These are phyloP conservation scores for Spilarctia lutea DNA, from an alignment of 2,888 invertebrate species.

Conservation along the genomic window DNA sequence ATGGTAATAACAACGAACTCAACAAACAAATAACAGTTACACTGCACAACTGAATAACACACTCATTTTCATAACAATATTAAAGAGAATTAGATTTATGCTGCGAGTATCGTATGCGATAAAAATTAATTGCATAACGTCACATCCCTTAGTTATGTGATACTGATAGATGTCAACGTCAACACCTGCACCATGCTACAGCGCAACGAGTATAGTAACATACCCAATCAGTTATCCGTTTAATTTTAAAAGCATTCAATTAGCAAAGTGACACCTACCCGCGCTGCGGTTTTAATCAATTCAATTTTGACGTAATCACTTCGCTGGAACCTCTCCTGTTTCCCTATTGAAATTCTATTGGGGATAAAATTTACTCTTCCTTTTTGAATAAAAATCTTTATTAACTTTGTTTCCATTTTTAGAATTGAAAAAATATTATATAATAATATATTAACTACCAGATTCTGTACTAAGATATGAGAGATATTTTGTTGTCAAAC, in stretches of 20 bases:
- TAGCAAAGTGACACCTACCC: not conserved
- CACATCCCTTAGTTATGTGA: too few relatives aligned
- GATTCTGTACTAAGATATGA: not conserved
- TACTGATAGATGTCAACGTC: too few relatives aligned
- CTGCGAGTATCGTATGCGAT: too few relatives aligned
- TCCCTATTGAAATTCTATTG: not conserved
- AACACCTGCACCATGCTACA: too few relatives aligned
- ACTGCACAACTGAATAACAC: too few relatives aligned
- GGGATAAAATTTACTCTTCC: not conserved
- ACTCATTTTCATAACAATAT: too few relatives aligned
- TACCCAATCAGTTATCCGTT: not conserved
- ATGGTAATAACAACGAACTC: too few relatives aligned
- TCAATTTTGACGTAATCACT: not conserved
- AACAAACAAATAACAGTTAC: too few relatives aligned
- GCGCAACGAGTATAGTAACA: too few relatives aligned
- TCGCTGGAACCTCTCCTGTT: not conserved
- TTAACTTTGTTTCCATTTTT: not conserved
- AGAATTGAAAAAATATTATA: not conserved
- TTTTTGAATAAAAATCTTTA: not conserved
- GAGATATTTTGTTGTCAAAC: not conserved
- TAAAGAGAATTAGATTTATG: too few relatives aligned
- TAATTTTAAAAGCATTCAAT: not conserved
- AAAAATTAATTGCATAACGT: too few relatives aligned
- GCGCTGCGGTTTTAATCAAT: not conserved
- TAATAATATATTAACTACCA: too few relatives aligned